Evolutionary conservation across 2,888 invertebrate species (phyloP), one percentile per base, ranked within the genome.

Genomic region (Thyatira batis): DNA sequence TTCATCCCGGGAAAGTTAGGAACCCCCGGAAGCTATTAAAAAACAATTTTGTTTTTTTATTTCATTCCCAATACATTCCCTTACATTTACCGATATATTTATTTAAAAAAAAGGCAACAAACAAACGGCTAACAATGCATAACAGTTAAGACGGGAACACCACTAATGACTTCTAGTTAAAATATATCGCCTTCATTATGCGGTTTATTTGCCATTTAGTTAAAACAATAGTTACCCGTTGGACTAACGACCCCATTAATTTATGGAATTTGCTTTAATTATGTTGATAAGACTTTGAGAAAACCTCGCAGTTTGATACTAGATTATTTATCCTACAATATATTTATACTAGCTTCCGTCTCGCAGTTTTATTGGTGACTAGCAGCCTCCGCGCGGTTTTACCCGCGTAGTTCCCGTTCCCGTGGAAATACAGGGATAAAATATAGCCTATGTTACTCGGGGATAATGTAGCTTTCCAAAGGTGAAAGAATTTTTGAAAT

Each of bases 81-180:
- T 3, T 33, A 33, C 5, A 33, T 3, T 2, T 3, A 2, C 30
- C 11, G n/a, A n/a, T n/a, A n/a, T n/a, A 33, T 13, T 13, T 11
- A 25, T 13, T 59, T 57, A 61, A 49, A 52, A 33, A 45, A 44
- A 17, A 27, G 13, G 33, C 9, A 27, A 52, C 20, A 44, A 44
- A 39, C 10, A 11, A 27, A 49, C 54, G 39, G 45, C 21, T 45
- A 59, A 65, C 64, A 72, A 65, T 61, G 23, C 55, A 60, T 58
- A 58, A 65, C 30, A 50, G 20, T 17, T 59, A 51, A 63, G 61
- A 69, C 21, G 54, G 57, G 57, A 61, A 53, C 46, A 27, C 51
- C 61, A 51, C 63, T 74, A 75, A 74, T 63, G 75, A 67, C 56
- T 62, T 46, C 58, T 56, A 63, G 58, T 67, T 65, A 55, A 67